These are phyloP conservation scores for Aulostomus chinensis DNA, from an alignment of 2,797 vertebrate species.

Conservation along the genomic window DNA sequence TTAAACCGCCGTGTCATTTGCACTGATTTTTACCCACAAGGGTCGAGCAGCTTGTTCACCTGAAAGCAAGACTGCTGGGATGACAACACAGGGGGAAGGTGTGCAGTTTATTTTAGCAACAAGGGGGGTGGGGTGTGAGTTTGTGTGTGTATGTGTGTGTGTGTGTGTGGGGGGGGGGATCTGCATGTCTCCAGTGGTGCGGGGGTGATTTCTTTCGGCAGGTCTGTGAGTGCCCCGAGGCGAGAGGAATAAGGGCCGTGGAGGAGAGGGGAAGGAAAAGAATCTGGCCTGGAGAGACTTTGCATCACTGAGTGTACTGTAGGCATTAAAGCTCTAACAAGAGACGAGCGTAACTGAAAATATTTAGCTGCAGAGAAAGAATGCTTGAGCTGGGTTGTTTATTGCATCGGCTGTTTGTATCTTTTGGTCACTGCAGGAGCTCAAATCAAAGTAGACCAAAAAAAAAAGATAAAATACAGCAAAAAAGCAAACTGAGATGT, in stretches of 20 bases:
- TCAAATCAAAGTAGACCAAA: slow-evolving; percentile 49
- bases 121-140: background rate
- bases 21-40: slow-evolving; percentile 33
- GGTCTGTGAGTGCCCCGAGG: slow-evolving; percentile 72
- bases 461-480: slow-evolving; percentile 23
- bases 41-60: slow-evolving; percentile 41
- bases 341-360: slow-evolving; percentile 60
- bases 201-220: slow-evolving; percentile 79
- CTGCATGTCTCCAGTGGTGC: slow-evolving; percentile 74
- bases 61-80: slow-evolving; percentile 53
- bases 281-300: slow-evolving; percentile 65
- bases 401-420: slow-evolving; percentile 6
- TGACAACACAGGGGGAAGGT: slow-evolving; percentile 63
- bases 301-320: slow-evolving; percentile 59
- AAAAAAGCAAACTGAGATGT: slow-evolving; percentile 36
- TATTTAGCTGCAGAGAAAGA: slow-evolving; percentile 58
- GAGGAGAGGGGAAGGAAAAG: slow-evolving; percentile 58
- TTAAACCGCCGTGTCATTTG: slow-evolving; percentile 25
- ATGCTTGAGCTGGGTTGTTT: slow-evolving; percentile 10
- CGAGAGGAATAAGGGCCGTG: slow-evolving; percentile 62
- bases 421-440: slow-evolving; percentile 54
- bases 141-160: too few species aligned
- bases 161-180: slow-evolving; percentile 30
- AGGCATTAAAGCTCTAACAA: slow-evolving; percentile 73
- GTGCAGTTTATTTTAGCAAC: slow-evolving; percentile 70